Evolutionary conservation across 2,797 vertebrate genomes (phyloP).

Genomic region (Gallinago stenura): DNA sequence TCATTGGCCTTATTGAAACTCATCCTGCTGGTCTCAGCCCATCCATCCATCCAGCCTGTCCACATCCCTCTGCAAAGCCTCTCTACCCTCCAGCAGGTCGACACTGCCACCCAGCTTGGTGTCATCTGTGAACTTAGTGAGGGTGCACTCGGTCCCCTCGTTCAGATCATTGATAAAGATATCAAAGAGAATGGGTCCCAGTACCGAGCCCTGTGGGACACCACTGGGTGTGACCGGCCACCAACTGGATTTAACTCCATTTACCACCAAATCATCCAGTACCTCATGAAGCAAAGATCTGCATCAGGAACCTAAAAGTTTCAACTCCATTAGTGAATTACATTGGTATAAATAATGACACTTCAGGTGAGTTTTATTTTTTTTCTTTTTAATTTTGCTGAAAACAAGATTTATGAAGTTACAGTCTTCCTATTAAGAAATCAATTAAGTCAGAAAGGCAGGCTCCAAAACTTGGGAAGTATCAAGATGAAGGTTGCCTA

Average conservation of each 20-base stretch:
- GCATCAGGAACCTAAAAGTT: neutral
- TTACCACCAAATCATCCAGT: neutral
- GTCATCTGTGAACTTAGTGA: no score
- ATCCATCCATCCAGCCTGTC: no score
- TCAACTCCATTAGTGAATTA: neutral
- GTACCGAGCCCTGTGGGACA: no score
- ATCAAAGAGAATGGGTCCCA: no score
- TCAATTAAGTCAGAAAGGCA: neutral
- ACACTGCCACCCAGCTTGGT: no score
- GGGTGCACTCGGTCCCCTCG: no score
- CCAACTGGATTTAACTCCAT: no score
- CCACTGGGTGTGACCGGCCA: no score
- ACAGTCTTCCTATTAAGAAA: neutral
- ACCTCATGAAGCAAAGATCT: neutral
- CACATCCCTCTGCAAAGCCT: no score
- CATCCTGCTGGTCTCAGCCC: no score
- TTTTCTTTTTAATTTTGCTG: neutral
- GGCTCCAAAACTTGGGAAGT: neutral
- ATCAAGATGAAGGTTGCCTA: neutral
- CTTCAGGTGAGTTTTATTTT: neutral
- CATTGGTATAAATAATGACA: neutral
- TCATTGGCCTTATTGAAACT: neutral
- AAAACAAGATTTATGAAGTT: neutral
- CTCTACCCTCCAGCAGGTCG: no score
- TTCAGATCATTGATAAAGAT: no score